Conservation (phyloP, 2,113 vertebrate species). For the Prinia subflava region DNA sequence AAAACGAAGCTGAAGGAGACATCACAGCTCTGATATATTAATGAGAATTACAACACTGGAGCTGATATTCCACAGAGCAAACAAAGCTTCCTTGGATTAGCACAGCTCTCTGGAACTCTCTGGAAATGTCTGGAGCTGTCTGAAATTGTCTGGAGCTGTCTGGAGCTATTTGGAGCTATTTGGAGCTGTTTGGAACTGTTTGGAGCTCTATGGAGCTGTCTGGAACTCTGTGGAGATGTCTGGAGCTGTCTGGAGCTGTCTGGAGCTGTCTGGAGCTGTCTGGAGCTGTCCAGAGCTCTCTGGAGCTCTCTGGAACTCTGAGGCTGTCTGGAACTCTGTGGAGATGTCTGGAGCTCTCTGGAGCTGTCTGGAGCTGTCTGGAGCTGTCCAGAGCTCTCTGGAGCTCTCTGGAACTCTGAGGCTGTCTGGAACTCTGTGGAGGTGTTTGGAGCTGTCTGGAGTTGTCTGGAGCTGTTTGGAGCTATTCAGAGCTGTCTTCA, state of each 20-base stretch:
- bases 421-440: neutral
- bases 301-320: no score
- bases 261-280: neutral
- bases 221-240: no score
- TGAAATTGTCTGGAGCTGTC: no score
- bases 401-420: neutral
- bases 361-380: neutral
- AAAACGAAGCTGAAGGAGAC: neutral
- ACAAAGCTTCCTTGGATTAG: neutral
- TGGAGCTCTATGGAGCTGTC: neutral
- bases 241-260: fast-evolving
- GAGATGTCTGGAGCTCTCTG: no score
- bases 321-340: no score
- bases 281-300: neutral
- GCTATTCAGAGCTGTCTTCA: neutral
- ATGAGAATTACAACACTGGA: fast-evolving
- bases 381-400: no score
- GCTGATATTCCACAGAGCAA: neutral
- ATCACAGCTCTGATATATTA: neutral
- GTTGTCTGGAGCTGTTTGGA: neutral
- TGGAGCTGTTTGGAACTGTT: neutral
- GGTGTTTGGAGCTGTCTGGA: neutral
- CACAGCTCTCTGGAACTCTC: neutral
- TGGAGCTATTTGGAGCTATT: neutral
- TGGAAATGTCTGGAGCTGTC: neutral